A percentile compares a stretch with the other conserved stretches of the same genome.
Conservation (phyloP, 2,113 vertebrate species). For the Illadopsis cleaveri region DNA sequence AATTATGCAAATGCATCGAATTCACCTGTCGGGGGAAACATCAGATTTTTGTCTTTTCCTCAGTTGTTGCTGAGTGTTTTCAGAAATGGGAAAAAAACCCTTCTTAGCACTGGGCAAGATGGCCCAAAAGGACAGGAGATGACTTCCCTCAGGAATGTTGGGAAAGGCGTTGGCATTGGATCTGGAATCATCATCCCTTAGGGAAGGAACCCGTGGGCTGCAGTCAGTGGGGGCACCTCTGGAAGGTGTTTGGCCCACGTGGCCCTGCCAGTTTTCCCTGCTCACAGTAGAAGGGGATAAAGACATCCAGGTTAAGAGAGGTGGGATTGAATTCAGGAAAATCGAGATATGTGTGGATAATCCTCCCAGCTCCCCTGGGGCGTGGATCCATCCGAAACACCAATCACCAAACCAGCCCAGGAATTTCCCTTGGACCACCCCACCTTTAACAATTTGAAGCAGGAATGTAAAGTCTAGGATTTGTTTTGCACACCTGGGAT, state of each 20-base stretch:
- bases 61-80: neutral
- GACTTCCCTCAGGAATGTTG: neutral
- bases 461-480: conserved; percentile 43
- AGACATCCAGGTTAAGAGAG: neutral
- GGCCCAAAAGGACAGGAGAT: neutral
- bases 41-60: rapidly evolving
- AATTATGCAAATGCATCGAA: neutral
- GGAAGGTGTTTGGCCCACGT: neutral
- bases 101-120: neutral
- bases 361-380: neutral
- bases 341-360: neutral
- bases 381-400: neutral
- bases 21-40: neutral
- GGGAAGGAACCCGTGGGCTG: neutral
- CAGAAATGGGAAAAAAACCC: neutral
- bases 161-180: neutral
- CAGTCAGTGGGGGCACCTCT: neutral
- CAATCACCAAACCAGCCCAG: neutral
- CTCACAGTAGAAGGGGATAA: neutral
- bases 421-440: neutral
- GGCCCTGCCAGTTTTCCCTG: neutral
- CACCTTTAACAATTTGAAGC: neutral
- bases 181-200: neutral
- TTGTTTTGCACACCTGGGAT: conserved; percentile 62
- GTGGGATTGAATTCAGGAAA: neutral